These are phyloP conservation scores for Eidolon helvum DNA, from an alignment of 2,113 vertebrate species.

Conservation along the genomic window DNA sequence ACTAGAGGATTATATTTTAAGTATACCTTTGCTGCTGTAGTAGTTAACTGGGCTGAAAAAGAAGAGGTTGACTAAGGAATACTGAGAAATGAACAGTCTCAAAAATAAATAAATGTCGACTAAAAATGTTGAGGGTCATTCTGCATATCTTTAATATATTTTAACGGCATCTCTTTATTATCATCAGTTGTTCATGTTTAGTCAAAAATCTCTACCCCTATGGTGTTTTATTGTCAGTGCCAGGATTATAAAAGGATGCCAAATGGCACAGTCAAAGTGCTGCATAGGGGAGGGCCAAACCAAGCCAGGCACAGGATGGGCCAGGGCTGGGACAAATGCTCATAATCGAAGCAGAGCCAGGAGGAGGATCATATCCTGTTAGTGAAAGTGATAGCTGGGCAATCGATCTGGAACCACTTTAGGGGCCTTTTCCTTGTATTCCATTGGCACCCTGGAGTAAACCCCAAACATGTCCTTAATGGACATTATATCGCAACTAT, in stretches of 20 bases:
- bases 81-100: neutral
- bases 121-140: neutral
- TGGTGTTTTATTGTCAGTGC: neutral
- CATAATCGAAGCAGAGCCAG: neutral
- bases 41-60: slow-evolving; percentile 23
- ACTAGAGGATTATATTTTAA: neutral
- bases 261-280: neutral
- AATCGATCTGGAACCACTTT: neutral
- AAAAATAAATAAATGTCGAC: neutral
- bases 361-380: neutral
- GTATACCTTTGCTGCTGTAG: neutral
- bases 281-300: rapidly evolving
- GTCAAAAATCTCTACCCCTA: neutral
- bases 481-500: neutral
- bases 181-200: neutral
- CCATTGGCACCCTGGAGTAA: neutral
- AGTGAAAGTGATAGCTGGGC: neutral
- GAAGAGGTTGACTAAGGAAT: neutral
- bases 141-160: neutral
- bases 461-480: neutral
- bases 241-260: neutral
- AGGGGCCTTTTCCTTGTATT: neutral
- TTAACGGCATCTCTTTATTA: neutral
- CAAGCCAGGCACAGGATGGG: neutral
- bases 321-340: neutral